Evolutionary conservation across 2,113 vertebrate genomes (phyloP), one percentile per base, ranked within the genome.

Genomic region (Anarrhichthys ocellatus): DNA sequence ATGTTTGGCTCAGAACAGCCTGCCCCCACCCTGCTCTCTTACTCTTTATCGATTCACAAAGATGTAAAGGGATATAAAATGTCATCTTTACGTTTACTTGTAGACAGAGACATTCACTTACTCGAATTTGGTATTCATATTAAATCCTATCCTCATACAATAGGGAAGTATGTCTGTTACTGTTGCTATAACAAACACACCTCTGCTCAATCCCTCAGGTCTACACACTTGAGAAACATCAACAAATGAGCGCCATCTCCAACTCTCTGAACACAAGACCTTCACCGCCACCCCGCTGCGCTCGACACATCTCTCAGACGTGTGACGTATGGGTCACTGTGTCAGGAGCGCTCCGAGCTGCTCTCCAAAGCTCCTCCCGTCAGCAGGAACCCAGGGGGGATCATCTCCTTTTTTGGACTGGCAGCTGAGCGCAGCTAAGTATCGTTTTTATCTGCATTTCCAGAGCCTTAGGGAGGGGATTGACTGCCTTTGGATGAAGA

Each of bases 351-450:
- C 64, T 67, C 56, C 10, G 11, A 64, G 2, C 4, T 64, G 83
- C 66, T 78, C 85, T 82, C 69, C 63, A 81, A 88, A 89, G 81
- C 90, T 80, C 48, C 77, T 78, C 82, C 82, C 34, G 15, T 81
- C 82, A 88, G 61, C 46, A 22, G 78, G 46, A 86, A 88, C 82
- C 82, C 73, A 78, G 71, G 83, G 46, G 83, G 87, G 80, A 91
- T 87, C 86, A 89, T 85, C 79, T 87, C 70, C 38, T 78, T 80
- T 89, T 85, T 87, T 88, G 81, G 85, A 77, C 72, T 63, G 79
- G 68, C 42, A 73, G 73, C 81, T 61, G 77, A 87, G 86, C 79
- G 81, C 58, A 86, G 70, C 83, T 74, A 54, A 76, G 72, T 62
- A 56, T 84, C 18, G 20, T 76, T 78, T 84, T 80, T 9, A 54